Conservation (phyloP, 2,113 vertebrate species). For the Physeter macrocephalus region DNA sequence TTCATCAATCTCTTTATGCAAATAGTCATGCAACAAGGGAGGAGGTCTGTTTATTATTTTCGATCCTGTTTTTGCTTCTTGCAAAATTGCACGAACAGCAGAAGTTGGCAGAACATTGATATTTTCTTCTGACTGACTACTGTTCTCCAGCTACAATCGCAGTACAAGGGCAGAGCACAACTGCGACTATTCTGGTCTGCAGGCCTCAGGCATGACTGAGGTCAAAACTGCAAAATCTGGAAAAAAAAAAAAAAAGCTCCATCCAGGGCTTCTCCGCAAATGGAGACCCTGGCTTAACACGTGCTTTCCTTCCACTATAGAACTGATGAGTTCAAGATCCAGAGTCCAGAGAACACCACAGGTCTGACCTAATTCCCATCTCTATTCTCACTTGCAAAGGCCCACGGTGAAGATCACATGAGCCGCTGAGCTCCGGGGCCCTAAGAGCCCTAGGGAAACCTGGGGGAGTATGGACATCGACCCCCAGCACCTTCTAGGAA, state of each 20-base stretch:
- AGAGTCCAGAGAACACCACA: neutral
- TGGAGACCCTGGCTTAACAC: neutral
- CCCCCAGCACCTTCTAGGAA: neutral
- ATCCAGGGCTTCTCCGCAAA: neutral
- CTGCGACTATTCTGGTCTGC: neutral
- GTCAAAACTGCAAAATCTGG: neutral
- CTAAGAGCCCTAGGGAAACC: neutral
- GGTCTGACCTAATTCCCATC: neutral
- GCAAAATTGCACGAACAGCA: slow-evolving; percentile 62
- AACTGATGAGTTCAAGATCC: neutral
- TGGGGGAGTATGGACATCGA: too few relatives aligned
- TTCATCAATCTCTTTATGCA: slow-evolving; percentile 38
- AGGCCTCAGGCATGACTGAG: neutral
- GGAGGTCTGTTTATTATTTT: slow-evolving; percentile 71
- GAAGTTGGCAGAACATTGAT: slow-evolving; percentile 60
- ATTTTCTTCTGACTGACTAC: slow-evolving; percentile 60
- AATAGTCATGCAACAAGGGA: slow-evolving; percentile 47
- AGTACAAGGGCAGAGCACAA: neutral
- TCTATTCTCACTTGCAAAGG: neutral
- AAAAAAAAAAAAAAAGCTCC: neutral
- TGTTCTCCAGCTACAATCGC: slow-evolving; percentile 36
- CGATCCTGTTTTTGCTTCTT: slow-evolving; percentile 72
- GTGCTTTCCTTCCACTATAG: neutral
- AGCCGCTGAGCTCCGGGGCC: neutral
- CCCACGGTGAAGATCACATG: neutral